Conservation (phyloP, 37 sponge, comb jelly and placozoan genomes). For the Oopsacas minuta region DNA sequence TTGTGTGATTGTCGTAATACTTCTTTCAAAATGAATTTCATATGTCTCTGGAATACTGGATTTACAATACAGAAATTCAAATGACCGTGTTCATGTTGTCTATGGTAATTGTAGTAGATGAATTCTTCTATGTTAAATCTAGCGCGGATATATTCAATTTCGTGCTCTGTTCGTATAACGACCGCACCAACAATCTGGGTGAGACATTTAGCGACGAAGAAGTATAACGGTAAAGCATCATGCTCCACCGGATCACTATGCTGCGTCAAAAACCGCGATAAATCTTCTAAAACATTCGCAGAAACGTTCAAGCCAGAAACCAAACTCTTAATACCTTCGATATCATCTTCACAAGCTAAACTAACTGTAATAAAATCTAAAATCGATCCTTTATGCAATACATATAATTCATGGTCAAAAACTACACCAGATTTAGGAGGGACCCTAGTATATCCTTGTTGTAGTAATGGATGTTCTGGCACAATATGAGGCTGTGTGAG, state of each 20-base stretch:
- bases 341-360: not conserved
- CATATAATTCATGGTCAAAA: not conserved
- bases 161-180: slow-evolving; percentile 53
- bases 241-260: slow-evolving; percentile 13
- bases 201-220: slow-evolving; percentile 54
- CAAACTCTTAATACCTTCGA: not conserved
- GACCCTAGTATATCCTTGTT: not conserved
- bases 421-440: not conserved
- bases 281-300: not conserved
- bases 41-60: slow-evolving; percentile 60
- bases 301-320: not conserved
- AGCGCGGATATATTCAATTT: slow-evolving; percentile 64
- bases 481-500: slow-evolving; percentile 62
- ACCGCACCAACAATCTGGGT: slow-evolving; percentile 76
- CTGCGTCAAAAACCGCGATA: not conserved
- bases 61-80: slow-evolving; percentile 67
- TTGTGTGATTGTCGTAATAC: slow-evolving; percentile 46
- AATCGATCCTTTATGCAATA: not conserved
- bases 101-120: slow-evolving; percentile 74
- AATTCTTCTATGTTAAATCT: slow-evolving; percentile 92
- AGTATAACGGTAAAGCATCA: slow-evolving; percentile 62
- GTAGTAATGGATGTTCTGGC: slow-evolving; percentile 73
- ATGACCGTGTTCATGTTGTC: slow-evolving; percentile 63
- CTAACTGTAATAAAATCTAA: not conserved
- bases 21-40: slow-evolving; percentile 82